Base-by-base conservation (phyloP, 2,113 vertebrate genomes). In the Phaetusa simplex region DNA sequence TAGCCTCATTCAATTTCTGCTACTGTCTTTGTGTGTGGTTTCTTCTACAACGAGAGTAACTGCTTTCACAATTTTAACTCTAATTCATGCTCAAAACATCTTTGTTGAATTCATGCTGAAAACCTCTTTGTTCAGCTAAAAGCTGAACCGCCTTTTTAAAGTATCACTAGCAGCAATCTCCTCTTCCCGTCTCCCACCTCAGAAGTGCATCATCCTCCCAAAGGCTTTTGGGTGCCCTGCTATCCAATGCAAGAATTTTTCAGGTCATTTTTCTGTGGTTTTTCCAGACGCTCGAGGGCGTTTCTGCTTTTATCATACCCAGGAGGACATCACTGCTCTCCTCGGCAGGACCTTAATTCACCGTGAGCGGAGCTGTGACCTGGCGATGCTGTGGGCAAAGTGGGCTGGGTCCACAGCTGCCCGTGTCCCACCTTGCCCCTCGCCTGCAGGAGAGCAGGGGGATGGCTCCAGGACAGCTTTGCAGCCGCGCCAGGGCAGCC, bases 321-420 rank as follows among this genome's bases (percentile, higher is more conserved):
- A 30, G 50, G 30, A 52, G 56, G 9, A 29, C 56, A 77, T n/a
- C 11, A 5, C 56, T 7, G 19, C 30, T 49, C 40, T 42, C n/a
- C 56, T 65, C 2, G 0, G 43, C 36, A 36, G 64, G 34, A 38
- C 36, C 2, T 0, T 19, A 74, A 53, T 19, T 55, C n/a, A 55
- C 45, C 6, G 0, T 1, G 34, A 45, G 36, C 0, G 0, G 27
- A 45, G 50, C 13, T 50, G 42, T 30, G 55, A 62, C 55, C 40
- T 23, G 30, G 5, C 1, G 0, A 22, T 50, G 70, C 15, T 43
- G 47, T 27, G 34, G 47, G 30, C 8, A 3, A 64, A 36, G 30
- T 3, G 27, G 21, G 21, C 18, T 14, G 21, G 12, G 30, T 62
- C 47, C 1, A 1, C 52, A 64, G 32, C 15, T 21, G 34, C 40